Conservation (phyloP, 2,797 vertebrate species). For the Bucorvus abyssinicus region DNA sequence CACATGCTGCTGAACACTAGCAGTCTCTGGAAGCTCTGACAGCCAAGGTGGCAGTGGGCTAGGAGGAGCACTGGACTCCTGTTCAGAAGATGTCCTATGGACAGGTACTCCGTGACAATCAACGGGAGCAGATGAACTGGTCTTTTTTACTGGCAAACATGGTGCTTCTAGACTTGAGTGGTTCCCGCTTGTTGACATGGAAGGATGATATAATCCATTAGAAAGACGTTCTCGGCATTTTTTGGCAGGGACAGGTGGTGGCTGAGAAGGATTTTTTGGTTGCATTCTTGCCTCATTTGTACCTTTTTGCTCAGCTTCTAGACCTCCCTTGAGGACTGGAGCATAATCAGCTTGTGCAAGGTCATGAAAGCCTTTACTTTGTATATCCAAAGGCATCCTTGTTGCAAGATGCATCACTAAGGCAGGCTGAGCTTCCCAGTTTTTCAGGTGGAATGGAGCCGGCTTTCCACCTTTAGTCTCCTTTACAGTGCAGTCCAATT, state of each 20-base stretch:
- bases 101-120: slow-evolving; percentile 44
- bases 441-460: slow-evolving; percentile 22
- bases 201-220: slow-evolving; percentile 84
- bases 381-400: slow-evolving; percentile 69
- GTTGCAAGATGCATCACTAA: slow-evolving; percentile 27
- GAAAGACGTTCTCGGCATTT: slow-evolving; percentile 90
- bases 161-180: slow-evolving; percentile 74
- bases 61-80: slow-evolving; percentile 74
- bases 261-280: slow-evolving; percentile 88
- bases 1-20: slow-evolving; percentile 80
- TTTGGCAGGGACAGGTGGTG: slow-evolving; percentile 95
- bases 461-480: neutral
- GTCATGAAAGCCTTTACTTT: slow-evolving; percentile 60
- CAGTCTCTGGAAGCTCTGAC: slow-evolving; percentile 71
- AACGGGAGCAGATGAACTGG: slow-evolving; percentile 50
- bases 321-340: slow-evolving; percentile 64
- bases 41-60: slow-evolving; percentile 86
- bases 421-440: slow-evolving; percentile 51
- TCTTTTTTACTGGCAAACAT: slow-evolving; percentile 70
- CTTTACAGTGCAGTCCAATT: neutral
- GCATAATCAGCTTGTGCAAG: slow-evolving; percentile 49
- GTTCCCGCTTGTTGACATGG: slow-evolving; percentile 50
- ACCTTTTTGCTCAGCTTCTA: slow-evolving; percentile 55
- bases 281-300: slow-evolving; percentile 77
- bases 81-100: slow-evolving; percentile 61